Evolutionary conservation across 2,888 invertebrate genomes (phyloP), one percentile per base, ranked within the genome.

Genomic region (Muschampia plurimacula): DNA sequence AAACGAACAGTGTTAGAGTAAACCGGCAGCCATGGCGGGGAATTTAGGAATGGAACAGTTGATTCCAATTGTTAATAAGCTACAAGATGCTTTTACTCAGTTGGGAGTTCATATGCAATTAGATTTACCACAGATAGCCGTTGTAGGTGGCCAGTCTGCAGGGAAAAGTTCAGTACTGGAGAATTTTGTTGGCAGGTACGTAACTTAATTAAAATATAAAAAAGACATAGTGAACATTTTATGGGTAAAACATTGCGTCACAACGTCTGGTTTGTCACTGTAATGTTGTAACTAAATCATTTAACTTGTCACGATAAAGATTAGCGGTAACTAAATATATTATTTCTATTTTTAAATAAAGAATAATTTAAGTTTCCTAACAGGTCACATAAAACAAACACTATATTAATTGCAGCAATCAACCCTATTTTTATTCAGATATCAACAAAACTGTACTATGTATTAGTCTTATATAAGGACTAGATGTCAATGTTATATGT

Each of bases 91-190:
- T 80, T 99, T 99, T 95, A 98, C 99, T 79, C 98, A 98, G 87
- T 95, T 99, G 90, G 99, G 99, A 82, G 99, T 99, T 84, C 97
- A 98, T 89, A 98, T 99, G 97, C 98, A 98, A 90, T 95, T 99
- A 89, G 99, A 99, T 96, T 96, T 99, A 88, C 99, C 99, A 81
- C 99, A 99, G 95, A 99, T 99, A 88, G 99, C 99, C 79, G 99
- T 99, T 77, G 99, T 99, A 86, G 99, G 99, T 90, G 99, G 99
- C 84, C 99, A 99, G 94, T 99, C 99, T 88, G 99, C 99, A 84
- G 99, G 99, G 85, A 99, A 99, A 95, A 99, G 99, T 94, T 99
- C 99, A 70, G 99, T 99, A 74, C 95, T 99, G 88, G 99, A 99
- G 95, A 99, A 99, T 95, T 99, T 99, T 90, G 99, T 99, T 80